Conservation (phyloP, 2,797 vertebrate genomes). For the Gadopsis bispinosus region DNA sequence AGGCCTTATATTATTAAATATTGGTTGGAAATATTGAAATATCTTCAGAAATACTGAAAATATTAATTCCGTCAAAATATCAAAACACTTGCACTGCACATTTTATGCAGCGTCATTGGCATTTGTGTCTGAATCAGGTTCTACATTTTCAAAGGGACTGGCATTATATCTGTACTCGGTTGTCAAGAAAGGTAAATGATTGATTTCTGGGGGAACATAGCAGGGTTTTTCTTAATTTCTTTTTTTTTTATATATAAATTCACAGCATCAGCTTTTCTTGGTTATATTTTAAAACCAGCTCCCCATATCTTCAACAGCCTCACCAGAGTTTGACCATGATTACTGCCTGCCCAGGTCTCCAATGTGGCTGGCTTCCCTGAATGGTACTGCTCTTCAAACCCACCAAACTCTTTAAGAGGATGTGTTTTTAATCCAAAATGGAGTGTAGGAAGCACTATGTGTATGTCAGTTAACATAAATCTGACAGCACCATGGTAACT, state of each 20-base stretch:
- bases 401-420: constrained; percentile 68
- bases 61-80: neutral
- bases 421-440: constrained; percentile 55
- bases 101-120: constrained; percentile 1
- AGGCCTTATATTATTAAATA: neutral
- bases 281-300: constrained; percentile 83
- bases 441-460: constrained; percentile 58
- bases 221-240: neutral
- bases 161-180: constrained; percentile 54
- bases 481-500: constrained; percentile 52
- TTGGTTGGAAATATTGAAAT: neutral
- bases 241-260: constrained; percentile 35
- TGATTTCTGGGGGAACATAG: constrained; percentile 42
- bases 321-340: constrained; percentile 87
- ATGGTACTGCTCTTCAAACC: constrained; percentile 86
- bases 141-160: constrained; percentile 66
- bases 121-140: constrained; percentile 75
- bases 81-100: constrained; percentile 1
- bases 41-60: neutral
- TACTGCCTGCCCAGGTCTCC: constrained; percentile 87
- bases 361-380: constrained; percentile 83
- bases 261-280: constrained; percentile 70
- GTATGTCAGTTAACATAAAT: constrained; percentile 49
- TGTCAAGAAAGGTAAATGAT: constrained; percentile 43
- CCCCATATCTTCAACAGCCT: constrained; percentile 87